These are phyloP conservation scores for Caenorhabditis zanzibari DNA, from an alignment of 2,888 invertebrate genomes.

Conservation along the genomic window DNA sequence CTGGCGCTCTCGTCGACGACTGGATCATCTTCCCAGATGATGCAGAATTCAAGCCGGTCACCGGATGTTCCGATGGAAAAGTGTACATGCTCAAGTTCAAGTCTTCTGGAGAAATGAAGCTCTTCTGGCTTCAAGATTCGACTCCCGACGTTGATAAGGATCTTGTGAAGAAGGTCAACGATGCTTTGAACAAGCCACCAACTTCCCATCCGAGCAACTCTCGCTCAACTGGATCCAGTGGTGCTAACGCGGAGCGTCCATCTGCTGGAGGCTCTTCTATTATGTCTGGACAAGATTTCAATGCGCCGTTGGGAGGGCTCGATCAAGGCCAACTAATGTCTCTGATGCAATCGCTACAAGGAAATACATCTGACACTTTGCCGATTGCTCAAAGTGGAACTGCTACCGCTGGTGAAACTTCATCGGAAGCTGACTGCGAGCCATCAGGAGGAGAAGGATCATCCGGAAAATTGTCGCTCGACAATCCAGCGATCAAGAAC, in stretches of 20 bases:
- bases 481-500: constrained; percentile 33
- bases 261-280: constrained; percentile 50
- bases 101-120: constrained; percentile 92
- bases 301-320: constrained; percentile 72
- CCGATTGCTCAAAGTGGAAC: not conserved
- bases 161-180: constrained; percentile 78
- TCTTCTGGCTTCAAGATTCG: constrained; percentile 99
- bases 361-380: constrained; percentile 5
- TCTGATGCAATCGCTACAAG: constrained; percentile 86
- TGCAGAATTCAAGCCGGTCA: constrained; percentile 95
- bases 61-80: constrained; percentile 93
- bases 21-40: constrained; percentile 98
- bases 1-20: constrained; percentile 96
- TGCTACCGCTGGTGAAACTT: not conserved
- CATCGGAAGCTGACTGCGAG: constrained; percentile 56
- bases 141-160: constrained; percentile 97
- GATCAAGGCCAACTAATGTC: constrained; percentile 98
- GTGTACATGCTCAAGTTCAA: constrained; percentile 97
- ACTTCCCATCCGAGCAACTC: constrained; percentile 66
- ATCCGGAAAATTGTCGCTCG: constrained; percentile 1
- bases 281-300: constrained; percentile 72
- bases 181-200: constrained; percentile 73
- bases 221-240: constrained; percentile 68
- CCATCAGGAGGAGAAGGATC: constrained; percentile 21
- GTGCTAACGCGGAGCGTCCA: constrained; percentile 37